These are phyloP conservation scores for Caenorhabditis angaria DNA, from an alignment of 2,888 invertebrate species.

Conservation along the genomic window DNA sequence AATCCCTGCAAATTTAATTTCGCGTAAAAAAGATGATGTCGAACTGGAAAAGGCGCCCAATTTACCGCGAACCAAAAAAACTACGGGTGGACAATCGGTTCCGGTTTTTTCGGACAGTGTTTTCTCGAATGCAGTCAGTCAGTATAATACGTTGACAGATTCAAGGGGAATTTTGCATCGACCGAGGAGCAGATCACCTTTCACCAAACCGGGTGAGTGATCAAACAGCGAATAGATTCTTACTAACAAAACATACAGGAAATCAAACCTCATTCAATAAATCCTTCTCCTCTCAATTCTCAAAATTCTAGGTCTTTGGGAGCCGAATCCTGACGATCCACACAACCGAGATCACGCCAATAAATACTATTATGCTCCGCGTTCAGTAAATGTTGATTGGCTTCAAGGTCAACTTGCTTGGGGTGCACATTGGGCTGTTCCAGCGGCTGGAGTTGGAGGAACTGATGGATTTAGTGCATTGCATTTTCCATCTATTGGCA, in stretches of 20 bases:
- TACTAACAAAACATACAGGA: constrained; percentile 4
- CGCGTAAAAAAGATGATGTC: constrained; percentile 6
- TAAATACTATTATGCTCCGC: constrained; percentile 60
- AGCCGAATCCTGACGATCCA: constrained; percentile 66
- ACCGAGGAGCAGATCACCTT: constrained; percentile 62
- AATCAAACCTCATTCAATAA: background rate
- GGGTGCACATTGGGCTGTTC: constrained; percentile 65
- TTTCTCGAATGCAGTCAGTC: constrained; percentile 41
- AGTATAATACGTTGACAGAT: constrained; percentile 51
- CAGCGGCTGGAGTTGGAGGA: constrained; percentile 65
- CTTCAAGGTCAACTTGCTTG: constrained; percentile 58
- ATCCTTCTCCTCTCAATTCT: background rate
- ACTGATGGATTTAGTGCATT: constrained; percentile 64
- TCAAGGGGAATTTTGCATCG: constrained; percentile 58
- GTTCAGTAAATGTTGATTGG: constrained; percentile 60
- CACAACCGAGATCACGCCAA: constrained; percentile 67
- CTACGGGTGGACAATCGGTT: constrained; percentile 42
- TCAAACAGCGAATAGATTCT: background rate
- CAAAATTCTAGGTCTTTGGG: constrained; percentile 55
- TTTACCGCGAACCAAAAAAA: constrained; percentile 35
- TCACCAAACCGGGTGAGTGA: constrained; percentile 61
- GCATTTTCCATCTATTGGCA: constrained; percentile 66
- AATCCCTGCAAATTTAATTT: constrained; percentile 10
- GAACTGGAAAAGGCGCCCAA: constrained; percentile 15
- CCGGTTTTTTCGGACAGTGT: constrained; percentile 54